These are phyloP conservation scores for Anisognathus igniventris DNA, from an alignment of 2,797 vertebrate genomes.

Conservation along the genomic window DNA sequence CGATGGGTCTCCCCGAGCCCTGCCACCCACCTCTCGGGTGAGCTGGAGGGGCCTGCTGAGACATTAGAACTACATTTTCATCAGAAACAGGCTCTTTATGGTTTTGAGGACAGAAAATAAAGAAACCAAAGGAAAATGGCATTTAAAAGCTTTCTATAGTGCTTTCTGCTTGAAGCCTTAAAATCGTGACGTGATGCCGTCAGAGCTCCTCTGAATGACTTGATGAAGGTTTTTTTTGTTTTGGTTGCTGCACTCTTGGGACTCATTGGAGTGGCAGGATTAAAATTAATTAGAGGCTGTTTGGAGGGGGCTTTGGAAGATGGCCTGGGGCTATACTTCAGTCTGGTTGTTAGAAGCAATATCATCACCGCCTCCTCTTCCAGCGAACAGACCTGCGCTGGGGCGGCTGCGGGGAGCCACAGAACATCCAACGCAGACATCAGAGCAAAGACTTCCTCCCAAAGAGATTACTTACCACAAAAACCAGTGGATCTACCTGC, in stretches of 20 bases:
- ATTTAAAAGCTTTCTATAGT: neutral
- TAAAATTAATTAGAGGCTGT: conserved; percentile 84
- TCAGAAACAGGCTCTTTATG: neutral
- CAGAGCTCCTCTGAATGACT: conserved; percentile 74
- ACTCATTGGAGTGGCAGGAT: conserved; percentile 81
- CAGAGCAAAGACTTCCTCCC: conserved; percentile 77
- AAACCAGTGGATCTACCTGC: conserved; percentile 76
- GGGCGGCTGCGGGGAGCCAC: conserved; percentile 65
- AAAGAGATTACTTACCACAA: conserved; percentile 80
- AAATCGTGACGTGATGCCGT: conserved; percentile 56
- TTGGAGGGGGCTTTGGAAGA: conserved; percentile 81
- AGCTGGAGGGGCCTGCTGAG: neutral
- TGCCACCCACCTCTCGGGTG: neutral
- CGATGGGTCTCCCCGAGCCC: neutral
- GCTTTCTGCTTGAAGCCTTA: conserved; percentile 57
- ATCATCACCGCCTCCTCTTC: conserved; percentile 69
- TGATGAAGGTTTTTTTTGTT: conserved; percentile 73
- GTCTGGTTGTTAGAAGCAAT: conserved; percentile 79
- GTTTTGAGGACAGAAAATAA: neutral
- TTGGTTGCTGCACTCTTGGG: conserved; percentile 74
- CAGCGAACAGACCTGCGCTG: conserved; percentile 57
- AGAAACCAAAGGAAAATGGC: neutral
- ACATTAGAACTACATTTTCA: neutral
- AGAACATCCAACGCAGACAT: conserved; percentile 72
- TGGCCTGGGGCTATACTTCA: conserved; percentile 76